Conservation (phyloP, 2,888 invertebrate genomes). For the Leptinotarsa peninsularis region DNA sequence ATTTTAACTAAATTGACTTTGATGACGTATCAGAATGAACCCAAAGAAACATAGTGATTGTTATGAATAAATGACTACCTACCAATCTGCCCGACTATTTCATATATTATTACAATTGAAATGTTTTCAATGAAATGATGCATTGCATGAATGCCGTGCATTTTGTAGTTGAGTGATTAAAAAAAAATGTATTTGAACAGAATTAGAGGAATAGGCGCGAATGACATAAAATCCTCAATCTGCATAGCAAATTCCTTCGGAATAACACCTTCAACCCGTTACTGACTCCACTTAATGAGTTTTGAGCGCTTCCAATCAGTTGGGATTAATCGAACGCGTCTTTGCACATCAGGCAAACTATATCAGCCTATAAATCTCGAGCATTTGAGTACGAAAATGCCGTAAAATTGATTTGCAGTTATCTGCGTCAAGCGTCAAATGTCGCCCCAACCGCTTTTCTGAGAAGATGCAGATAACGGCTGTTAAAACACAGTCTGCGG, state of each 20-base stretch:
- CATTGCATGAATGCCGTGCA: too few relatives aligned
- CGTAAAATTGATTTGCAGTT: neutral
- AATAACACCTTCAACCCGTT: neutral
- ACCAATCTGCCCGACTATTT: too few relatives aligned
- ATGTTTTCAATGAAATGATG: too few relatives aligned
- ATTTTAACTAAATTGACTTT: too few relatives aligned
- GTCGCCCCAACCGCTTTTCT: neutral
- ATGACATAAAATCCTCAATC: too few relatives aligned
- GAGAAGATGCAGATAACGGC: neutral
- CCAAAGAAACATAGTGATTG: too few relatives aligned
- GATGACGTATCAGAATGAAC: too few relatives aligned
- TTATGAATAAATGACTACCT: too few relatives aligned
- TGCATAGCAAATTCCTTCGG: neutral
- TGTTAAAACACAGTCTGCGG: conserved; percentile 5
- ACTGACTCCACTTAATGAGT: conserved; percentile 1
- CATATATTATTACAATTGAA: too few relatives aligned
- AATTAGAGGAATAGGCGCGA: too few relatives aligned
- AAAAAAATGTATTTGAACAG: too few relatives aligned
- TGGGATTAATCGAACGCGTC: conserved; percentile 2
- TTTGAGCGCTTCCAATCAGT: neutral
- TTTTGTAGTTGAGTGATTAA: too few relatives aligned
- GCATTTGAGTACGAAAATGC: neutral
- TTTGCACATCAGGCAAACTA: neutral
- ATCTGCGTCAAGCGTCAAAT: neutral
- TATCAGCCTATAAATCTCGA: neutral